Conservation (phyloP, 2,888 invertebrate species). For the Patella pellucida region DNA sequence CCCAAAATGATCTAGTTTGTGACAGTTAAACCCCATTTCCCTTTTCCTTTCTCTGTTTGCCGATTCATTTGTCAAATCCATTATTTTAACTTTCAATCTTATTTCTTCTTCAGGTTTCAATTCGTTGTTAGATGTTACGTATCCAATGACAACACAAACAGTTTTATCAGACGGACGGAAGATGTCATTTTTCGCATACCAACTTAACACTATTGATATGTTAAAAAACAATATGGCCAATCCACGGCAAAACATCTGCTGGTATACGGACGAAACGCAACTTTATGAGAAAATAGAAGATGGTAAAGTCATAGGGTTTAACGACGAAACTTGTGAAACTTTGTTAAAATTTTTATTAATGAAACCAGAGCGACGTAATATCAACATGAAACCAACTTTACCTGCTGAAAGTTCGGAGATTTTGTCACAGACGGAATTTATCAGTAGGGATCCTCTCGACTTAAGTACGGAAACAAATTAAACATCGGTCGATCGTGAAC, state of each 20-base stretch:
- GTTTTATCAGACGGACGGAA: slow-evolving; percentile 88
- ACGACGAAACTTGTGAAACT: slow-evolving; percentile 82
- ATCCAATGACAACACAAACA: slow-evolving; percentile 90
- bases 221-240: slow-evolving; percentile 75
- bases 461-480: too few relatives aligned
- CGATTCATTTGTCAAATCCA: background rate
- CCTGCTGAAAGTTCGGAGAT: slow-evolving; percentile 54
- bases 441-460: too few relatives aligned
- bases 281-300: slow-evolving; percentile 82
- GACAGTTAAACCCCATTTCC: background rate
- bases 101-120: slow-evolving; percentile 79
- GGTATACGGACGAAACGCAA: slow-evolving; percentile 80
- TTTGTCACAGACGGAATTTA: too few relatives aligned
- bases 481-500: too few relatives aligned
- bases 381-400: slow-evolving; percentile 83
- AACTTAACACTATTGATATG: slow-evolving; percentile 85
- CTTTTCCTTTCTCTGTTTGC: background rate
- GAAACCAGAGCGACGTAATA: slow-evolving; percentile 69
- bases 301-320: slow-evolving; percentile 77
- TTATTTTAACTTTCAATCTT: slow-evolving; percentile 7
- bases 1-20: too few relatives aligned
- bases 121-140: slow-evolving; percentile 89
- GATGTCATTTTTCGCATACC: slow-evolving; percentile 91
- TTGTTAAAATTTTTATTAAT: slow-evolving; percentile 81
- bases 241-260: slow-evolving; percentile 84